These are phyloP conservation scores for Collichthys lucidus DNA, from an alignment of 2,113 vertebrate genomes.

Conservation along the genomic window DNA sequence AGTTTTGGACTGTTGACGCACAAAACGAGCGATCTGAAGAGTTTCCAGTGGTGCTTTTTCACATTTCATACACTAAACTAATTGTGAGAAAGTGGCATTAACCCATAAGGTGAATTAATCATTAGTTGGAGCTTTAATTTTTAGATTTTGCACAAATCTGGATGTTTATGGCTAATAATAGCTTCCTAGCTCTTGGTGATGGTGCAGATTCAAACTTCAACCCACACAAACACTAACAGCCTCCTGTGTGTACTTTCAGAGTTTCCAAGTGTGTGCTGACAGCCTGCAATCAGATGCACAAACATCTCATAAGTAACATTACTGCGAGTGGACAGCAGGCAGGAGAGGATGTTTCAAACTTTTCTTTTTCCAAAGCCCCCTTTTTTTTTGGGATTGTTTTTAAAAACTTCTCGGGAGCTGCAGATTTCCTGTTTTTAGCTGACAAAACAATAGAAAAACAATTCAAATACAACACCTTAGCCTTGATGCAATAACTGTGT, in stretches of 20 bases:
- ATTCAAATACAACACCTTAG: slow-evolving; percentile 52
- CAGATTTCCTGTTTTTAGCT: not conserved
- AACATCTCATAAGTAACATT: not conserved
- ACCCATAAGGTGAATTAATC: not conserved
- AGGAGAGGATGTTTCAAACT: not conserved
- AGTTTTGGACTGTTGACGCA: not conserved
- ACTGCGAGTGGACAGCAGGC: not conserved
- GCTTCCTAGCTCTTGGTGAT: not conserved
- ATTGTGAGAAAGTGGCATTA: not conserved
- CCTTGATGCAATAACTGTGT: slow-evolving; percentile 50
- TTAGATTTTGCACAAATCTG: not conserved
- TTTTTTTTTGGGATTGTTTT: not conserved
- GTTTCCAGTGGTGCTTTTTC: not conserved
- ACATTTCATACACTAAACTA: not conserved
- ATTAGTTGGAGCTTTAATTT: not conserved
- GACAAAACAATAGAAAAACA: slow-evolving; percentile 42
- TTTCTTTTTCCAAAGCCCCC: not conserved
- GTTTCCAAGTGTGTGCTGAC: no score
- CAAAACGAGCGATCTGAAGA: not conserved
- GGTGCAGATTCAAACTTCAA: not conserved
- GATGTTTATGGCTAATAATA: no score
- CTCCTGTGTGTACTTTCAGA: not conserved
- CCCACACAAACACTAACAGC: not conserved
- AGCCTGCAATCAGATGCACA: not conserved
- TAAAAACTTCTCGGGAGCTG: slow-evolving; percentile 7